Evolutionary conservation across 2,888 invertebrate genomes (phyloP).

Genomic region (Micoletzkya japonica): DNA sequence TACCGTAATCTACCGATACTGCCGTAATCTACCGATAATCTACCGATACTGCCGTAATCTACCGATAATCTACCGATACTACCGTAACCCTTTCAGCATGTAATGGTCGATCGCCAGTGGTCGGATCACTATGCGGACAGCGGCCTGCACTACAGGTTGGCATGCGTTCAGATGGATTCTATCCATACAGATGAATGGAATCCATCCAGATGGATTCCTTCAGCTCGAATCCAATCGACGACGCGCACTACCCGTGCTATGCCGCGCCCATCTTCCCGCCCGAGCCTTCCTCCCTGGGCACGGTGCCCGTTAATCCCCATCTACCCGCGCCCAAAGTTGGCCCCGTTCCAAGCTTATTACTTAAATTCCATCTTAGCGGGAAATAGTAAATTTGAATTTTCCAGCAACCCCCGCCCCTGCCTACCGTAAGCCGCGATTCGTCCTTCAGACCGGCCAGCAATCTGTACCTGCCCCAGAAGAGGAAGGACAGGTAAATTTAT

Average conservation of each 20-base stretch:
- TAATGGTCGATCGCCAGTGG: constrained; percentile 16
- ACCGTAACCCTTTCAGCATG: constrained; percentile 12
- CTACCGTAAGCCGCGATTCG: constrained; percentile 16
- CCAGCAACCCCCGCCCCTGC: constrained; percentile 6
- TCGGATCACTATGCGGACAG: not conserved
- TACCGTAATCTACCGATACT: too few relatives aligned
- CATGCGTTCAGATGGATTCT: not conserved
- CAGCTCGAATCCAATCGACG: constrained; percentile 12
- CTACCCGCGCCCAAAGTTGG: not conserved
- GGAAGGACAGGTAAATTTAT: constrained; percentile 22
- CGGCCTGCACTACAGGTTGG: constrained; percentile 17
- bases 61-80: not conserved
- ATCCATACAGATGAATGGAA: not conserved
- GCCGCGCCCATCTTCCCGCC: constrained; percentile 29
- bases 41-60: too few relatives aligned
- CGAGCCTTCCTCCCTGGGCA: constrained; percentile 15
- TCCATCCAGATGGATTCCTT: not conserved
- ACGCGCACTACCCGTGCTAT: constrained; percentile 28
- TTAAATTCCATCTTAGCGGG: not conserved
- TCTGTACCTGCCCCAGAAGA: constrained; percentile 47
- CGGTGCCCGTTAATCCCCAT: not conserved
- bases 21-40: too few relatives aligned
- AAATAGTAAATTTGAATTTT: not conserved
- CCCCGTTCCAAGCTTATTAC: not conserved
- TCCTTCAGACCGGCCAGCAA: constrained; percentile 48